These are phyloP conservation scores for Goniozus legneri DNA, from an alignment of 1,140 invertebrate species.

Conservation along the genomic window DNA sequence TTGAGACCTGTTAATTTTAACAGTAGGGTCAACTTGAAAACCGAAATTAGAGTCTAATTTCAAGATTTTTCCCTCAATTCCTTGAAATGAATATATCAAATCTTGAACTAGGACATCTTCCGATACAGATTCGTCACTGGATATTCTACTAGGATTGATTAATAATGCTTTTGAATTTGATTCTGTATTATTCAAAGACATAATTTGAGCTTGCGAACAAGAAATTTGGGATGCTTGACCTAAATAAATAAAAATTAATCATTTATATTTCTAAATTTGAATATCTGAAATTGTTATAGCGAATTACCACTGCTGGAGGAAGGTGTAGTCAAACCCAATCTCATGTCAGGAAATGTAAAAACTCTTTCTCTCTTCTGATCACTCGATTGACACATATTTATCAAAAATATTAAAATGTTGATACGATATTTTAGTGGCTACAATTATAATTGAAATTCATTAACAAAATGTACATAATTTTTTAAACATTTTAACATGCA, in stretches of 20 bases:
- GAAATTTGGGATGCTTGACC: slow-evolving; percentile 36
- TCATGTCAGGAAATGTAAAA: slow-evolving; percentile 41
- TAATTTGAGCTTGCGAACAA: slow-evolving; percentile 31
- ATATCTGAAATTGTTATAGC: too few species aligned
- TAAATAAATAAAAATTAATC: slow-evolving; percentile 20
- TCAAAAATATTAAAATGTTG: slow-evolving; percentile 39
- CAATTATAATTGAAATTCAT: slow-evolving; percentile 7
- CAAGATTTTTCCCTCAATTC: slow-evolving; percentile 74
- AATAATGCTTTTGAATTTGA: slow-evolving; percentile 20
- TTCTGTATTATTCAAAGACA: slow-evolving; percentile 31
- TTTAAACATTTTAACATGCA: neutral
- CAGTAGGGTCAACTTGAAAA: slow-evolving; percentile 66
- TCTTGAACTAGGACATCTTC: slow-evolving; percentile 66
- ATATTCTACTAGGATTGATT: slow-evolving; percentile 29
- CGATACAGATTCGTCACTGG: slow-evolving; percentile 44
- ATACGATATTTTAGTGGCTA: slow-evolving; percentile 42
- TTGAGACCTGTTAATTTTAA: slow-evolving; percentile 43
- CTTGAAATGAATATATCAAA: slow-evolving; percentile 78
- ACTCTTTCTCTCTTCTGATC: slow-evolving; percentile 35
- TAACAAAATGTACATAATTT: neutral
- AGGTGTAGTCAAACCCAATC: slow-evolving; percentile 33
- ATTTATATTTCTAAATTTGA: neutral
- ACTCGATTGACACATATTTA: slow-evolving; percentile 33
- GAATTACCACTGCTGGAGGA: slow-evolving; percentile 43
- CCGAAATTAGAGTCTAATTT: slow-evolving; percentile 65